phyloP scores from a whole-genome alignment of 2,113 vertebrate genomes.

The Columba janthina region DNA sequence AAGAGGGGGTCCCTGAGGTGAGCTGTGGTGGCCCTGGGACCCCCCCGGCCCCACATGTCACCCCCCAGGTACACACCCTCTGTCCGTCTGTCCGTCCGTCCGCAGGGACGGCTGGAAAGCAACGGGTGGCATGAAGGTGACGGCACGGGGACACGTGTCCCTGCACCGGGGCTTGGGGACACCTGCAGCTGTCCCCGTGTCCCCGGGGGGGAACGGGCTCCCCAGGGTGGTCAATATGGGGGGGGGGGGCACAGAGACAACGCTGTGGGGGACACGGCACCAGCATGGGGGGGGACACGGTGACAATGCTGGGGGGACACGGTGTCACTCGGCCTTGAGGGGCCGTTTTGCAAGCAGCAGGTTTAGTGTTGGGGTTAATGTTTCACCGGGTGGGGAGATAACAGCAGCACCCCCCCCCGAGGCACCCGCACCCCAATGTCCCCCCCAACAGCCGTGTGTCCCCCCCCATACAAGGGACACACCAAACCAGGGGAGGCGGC shows the following conservation, averaged over 20 bases:
- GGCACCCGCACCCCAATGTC: background rate
- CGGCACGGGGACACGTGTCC: background rate
- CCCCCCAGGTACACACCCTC: background rate
- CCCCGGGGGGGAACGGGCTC: fast-evolving
- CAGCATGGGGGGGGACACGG: background rate
- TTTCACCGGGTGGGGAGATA: background rate
- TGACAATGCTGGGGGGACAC: background rate
- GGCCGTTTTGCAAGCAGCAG: background rate
- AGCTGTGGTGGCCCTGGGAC: too few relatives aligned
- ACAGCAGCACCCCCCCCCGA: background rate
- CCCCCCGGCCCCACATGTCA: too few relatives aligned
- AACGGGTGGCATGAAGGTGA: background rate
- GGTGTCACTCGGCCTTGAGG: background rate
- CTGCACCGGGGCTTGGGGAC: background rate
- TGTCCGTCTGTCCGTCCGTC: background rate
- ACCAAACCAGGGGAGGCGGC: too few relatives aligned
- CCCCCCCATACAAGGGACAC: too few relatives aligned
- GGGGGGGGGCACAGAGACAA: too few relatives aligned
- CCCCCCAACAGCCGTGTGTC: too few relatives aligned
- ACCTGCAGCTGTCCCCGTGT: background rate
- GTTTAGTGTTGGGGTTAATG: background rate
- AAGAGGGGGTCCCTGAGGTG: too few relatives aligned
- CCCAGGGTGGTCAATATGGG: background rate
- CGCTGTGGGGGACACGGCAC: background rate
- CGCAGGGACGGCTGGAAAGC: background rate